Conservation (phyloP, 2,888 invertebrate genomes). For the Drosophila kuntzei region DNA sequence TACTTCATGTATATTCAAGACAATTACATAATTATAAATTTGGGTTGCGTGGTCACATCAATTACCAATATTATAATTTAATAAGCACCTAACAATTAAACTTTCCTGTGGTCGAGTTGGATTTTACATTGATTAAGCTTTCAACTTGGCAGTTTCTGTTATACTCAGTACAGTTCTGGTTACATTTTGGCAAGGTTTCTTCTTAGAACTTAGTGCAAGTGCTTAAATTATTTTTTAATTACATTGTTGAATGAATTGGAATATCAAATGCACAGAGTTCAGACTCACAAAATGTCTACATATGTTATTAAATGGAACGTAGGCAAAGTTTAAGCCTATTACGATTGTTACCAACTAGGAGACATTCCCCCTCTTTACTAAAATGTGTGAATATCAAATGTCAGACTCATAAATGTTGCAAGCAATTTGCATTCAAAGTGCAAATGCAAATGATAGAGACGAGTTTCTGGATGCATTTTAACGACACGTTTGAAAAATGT, state of each 20-base stretch:
- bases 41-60: not conserved
- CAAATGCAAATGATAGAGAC: conserved; percentile 16
- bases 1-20: not conserved
- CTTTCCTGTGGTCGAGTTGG: too few relatives aligned
- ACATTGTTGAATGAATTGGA: not conserved
- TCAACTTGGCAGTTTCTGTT: too few relatives aligned
- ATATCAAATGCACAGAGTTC: not conserved
- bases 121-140: not conserved
- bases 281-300: not conserved
- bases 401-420: conserved; percentile 14
- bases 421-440: conserved; percentile 23
- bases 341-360: not conserved
- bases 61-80: conserved; percentile 13
- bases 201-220: not conserved
- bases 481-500: conserved; percentile 3
- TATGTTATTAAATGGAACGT: not conserved
- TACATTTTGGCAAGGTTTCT: not conserved
- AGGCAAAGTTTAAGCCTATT: conserved; percentile 3
- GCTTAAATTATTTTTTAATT: conserved; percentile 2
- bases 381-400: not conserved
- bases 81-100: not conserved
- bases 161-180: too few relatives aligned
- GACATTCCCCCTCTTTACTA: not conserved
- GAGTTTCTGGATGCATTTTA: conserved; percentile 13
- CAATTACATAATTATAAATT: conserved; percentile 19